These are phyloP conservation scores for Aphelocoma californica DNA, from an alignment of 2,797 vertebrate species.

Conservation along the genomic window DNA sequence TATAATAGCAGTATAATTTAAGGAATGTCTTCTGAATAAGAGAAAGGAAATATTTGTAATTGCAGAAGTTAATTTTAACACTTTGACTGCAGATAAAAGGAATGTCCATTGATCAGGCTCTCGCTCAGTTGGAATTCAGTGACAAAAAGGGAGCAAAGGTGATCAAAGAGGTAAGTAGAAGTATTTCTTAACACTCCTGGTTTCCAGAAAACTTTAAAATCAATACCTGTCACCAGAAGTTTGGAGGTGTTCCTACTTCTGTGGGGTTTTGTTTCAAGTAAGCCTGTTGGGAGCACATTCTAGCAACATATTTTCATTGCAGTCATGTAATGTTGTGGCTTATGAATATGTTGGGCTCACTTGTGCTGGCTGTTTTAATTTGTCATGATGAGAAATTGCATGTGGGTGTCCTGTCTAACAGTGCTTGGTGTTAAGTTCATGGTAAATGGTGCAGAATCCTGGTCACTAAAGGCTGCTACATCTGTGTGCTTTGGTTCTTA, in stretches of 20 bases:
- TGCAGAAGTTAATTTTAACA: not conserved
- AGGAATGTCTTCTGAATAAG: not conserved
- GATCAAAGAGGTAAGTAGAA: slow-evolving; percentile 86
- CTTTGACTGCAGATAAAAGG: slow-evolving; percentile 82
- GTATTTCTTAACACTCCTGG: not conserved
- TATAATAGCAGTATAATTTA: not conserved
- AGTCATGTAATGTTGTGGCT: not conserved
- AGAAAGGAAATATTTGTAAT: not conserved
- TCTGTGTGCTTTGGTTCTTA: not conserved
- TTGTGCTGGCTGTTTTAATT: not conserved
- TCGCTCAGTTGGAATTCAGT: slow-evolving; percentile 91
- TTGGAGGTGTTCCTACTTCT: not conserved
- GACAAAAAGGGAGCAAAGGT: slow-evolving; percentile 97
- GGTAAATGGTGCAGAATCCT: not conserved
- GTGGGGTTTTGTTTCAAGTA: not conserved
- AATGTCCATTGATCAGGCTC: slow-evolving; percentile 91
- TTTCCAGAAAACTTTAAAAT: not conserved
- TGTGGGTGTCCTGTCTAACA: not conserved
- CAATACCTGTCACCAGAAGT: not conserved
- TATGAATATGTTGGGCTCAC: not conserved
- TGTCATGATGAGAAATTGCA: not conserved
- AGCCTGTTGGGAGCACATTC: not conserved
- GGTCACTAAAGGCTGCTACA: not conserved
- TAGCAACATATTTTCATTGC: not conserved
- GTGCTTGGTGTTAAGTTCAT: not conserved